Conservation (phyloP, 2,888 invertebrate species). For the Isoperla grammatica region DNA sequence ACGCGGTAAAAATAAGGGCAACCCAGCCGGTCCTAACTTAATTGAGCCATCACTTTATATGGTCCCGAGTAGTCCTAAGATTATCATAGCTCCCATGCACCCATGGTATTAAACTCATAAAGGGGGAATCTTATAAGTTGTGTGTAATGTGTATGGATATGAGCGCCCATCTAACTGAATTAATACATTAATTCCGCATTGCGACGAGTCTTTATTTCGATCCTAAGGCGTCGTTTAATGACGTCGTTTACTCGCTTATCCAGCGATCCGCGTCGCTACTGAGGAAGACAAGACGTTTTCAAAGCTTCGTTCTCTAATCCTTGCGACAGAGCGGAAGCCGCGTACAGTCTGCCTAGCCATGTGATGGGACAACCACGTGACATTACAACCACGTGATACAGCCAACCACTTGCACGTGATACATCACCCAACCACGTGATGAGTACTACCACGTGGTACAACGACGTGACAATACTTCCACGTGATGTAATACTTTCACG, state of each 20-base stretch:
- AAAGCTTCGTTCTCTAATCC: too few species aligned
- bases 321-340: too few species aligned
- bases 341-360: too few species aligned
- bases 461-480: too few species aligned
- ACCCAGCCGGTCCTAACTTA: neutral
- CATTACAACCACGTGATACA: too few species aligned
- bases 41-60: conserved; percentile 3
- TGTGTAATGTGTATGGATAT: conserved; percentile 4
- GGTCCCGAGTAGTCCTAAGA: neutral
- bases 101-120: conserved; percentile 15
- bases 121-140: conserved; percentile 2
- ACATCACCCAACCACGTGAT: too few species aligned
- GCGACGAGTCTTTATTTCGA: neutral
- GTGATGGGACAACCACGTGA: too few species aligned
- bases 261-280: conserved; percentile 2
- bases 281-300: neutral
- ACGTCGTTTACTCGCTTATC: conserved; percentile 6
- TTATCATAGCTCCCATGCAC: conserved; percentile 1
- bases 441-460: too few species aligned
- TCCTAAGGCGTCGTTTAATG: conserved; percentile 1
- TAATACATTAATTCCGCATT: conserved; percentile 11
- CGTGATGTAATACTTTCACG: too few species aligned
- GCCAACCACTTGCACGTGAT: too few species aligned
- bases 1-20: neutral
- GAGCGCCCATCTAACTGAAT: conserved; percentile 14